Percentiles rank a stretch among this genome's conserved stretches.
Conservation (phyloP, 2,113 vertebrate species). For the Bombycilla garrulus region DNA sequence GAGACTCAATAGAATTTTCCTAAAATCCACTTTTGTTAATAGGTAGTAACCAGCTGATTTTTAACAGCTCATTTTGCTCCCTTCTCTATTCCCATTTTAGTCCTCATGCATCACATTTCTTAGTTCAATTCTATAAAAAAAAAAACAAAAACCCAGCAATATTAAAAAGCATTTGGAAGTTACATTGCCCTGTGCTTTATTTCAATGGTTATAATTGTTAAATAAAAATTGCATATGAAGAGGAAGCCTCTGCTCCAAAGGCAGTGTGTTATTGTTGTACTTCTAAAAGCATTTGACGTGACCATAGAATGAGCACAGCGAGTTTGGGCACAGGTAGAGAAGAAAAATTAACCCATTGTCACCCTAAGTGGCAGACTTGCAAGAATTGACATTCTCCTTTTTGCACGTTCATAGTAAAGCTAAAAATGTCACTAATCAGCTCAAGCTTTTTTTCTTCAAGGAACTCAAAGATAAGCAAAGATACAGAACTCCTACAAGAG, state of each 20-base stretch:
- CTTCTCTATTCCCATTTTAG: neutral
- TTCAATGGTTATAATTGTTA: neutral
- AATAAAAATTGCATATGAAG: neutral
- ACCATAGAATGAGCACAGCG: neutral
- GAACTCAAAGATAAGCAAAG: neutral
- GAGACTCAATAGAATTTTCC: neutral
- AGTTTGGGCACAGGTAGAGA: neutral
- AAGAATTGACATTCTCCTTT: neutral
- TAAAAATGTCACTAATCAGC: neutral
- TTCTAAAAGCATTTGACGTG: neutral
- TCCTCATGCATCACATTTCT: neutral
- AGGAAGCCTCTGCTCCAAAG: neutral
- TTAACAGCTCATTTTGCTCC: neutral
- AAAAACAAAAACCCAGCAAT: neutral
- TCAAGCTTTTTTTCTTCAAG: neutral
- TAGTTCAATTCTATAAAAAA: neutral
- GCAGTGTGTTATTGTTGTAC: neutral
- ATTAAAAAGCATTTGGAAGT: neutral
- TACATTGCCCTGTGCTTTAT: neutral
- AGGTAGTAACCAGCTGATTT: neutral
- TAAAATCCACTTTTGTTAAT: neutral
- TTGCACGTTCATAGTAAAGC: neutral
- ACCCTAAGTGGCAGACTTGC: neutral
- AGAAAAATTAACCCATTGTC: neutral
- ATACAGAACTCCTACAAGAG: neutral